Evolutionary conservation across 2,113 vertebrate species (phyloP), one percentile per base, ranked within the genome.

Genomic region (Campylomormyrus numenius): DNA sequence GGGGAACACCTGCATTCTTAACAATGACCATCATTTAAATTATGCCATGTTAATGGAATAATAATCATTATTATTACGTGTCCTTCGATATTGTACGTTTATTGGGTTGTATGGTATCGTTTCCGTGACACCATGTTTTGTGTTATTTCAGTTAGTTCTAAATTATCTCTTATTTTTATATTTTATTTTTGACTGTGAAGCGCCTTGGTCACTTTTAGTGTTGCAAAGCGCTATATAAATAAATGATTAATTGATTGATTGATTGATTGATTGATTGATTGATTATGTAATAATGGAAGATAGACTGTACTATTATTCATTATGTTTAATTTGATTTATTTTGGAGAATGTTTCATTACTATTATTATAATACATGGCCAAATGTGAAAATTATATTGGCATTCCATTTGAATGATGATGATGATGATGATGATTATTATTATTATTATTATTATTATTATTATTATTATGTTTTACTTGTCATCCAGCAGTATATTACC

Each of bases 381-480:
- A 31, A 4, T 27, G 27, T 15, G 27, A 70, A 11, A 27, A 66
- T 24, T 27, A 66, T 24, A 9, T 66, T 66, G 62, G 8, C 21
- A 66, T 10, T 66, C 17, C 52, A 53, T 19, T 53, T 10, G 8
- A 27, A 42, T 42, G 39, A 42, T 42, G 39, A 42, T 31, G 31
- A 31, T 31, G 31, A 31, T 31, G 31, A 42, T 42, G 39, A 42
- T 42, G 39, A 42, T 31, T 0, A 31, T 31, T 0, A 31, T 31
- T 1, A 31, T 19, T 53, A 17, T 5, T 39, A 39, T 48, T 62
- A 27, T 62, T 62, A 62, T 62, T 66, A 24, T 42, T 42, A 42
- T 42, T 42, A 42, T 42, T 42, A 42, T 42, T 3, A 2, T 62
- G 7, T 53, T 91, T 90, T 85, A 88, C 91, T 93, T 91, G 10